Evolutionary conservation across 2,888 invertebrate genomes (phyloP).

Genomic region (Melangyna quadrimaculata): DNA sequence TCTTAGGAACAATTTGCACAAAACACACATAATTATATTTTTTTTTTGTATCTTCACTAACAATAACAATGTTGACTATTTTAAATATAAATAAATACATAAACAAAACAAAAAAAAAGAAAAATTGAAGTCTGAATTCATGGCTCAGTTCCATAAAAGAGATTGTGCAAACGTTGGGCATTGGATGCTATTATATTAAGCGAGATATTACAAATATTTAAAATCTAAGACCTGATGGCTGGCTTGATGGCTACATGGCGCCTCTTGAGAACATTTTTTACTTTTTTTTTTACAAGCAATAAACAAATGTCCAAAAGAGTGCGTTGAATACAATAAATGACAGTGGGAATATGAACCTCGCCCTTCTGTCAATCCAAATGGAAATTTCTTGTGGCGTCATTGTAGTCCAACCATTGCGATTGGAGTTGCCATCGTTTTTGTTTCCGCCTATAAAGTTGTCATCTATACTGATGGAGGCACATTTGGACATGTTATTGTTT

Average conservation of each 20-base stretch:
- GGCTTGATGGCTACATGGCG: not conserved
- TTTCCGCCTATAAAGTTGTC: slow-evolving; percentile 70
- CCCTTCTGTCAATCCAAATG: slow-evolving; percentile 90
- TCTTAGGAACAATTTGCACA: slow-evolving; percentile 49
- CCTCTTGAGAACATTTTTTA: not conserved
- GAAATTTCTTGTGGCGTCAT: slow-evolving; percentile 95
- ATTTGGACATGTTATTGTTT: slow-evolving; percentile 64
- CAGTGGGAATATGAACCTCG: slow-evolving; percentile 89
- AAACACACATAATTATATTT: not conserved
- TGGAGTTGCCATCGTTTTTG: slow-evolving; percentile 77
- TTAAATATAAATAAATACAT: slow-evolving; percentile 58
- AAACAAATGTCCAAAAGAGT: slow-evolving; percentile 90
- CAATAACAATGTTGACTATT: slow-evolving; percentile 5
- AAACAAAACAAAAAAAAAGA: slow-evolving; percentile 15
- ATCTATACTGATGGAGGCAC: slow-evolving; percentile 64
- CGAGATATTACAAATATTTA: not conserved
- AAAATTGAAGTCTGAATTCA: slow-evolving; percentile 41
- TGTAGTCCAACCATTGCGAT: slow-evolving; percentile 85
- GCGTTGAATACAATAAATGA: slow-evolving; percentile 90
- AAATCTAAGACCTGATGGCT: not conserved
- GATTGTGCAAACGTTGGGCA: slow-evolving; percentile 61
- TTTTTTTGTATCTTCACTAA: not conserved
- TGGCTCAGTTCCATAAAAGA: slow-evolving; percentile 55
- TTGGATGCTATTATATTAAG: not conserved
- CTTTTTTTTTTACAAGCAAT: slow-evolving; percentile 82